Evolutionary conservation across 2,113 vertebrate species (phyloP), one percentile per base, ranked within the genome.

Genomic region (Ceyx cyanopectus): DNA sequence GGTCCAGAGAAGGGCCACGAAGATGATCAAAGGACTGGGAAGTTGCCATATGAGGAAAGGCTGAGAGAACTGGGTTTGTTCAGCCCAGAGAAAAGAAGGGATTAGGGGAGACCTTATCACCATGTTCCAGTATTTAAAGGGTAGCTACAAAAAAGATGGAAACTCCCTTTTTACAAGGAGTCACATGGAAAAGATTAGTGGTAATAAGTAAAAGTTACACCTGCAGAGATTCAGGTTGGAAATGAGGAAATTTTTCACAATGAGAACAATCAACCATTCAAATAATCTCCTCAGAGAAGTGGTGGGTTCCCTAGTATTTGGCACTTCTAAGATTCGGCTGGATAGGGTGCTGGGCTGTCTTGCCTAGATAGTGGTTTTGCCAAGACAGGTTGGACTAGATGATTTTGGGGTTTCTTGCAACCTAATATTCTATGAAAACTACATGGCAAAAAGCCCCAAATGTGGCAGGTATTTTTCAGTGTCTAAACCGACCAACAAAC

Each of bases 401-500:
- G 12, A 51, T 37, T 24, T 37, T 34, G 23, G 51, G 32, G 66
- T 51, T 17, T 17, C 67, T 51, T 51, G 23, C 46, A 51, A 69
- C 23, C 29, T 57, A 8, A 21, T 56, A 43, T 53, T 69, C 32
- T 51, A 51, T 27, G 46, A 69, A 48, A 23, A 62, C 43, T 57
- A 34, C 1, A 0, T 20, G 45, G 26, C 16, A 48, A 80, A 80
- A 68, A 23, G 1, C 0, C 4, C 6, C 12, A 61, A 80, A 69
- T 11, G 21, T 63, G 22, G 10, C 6, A 70, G 8, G 26, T 65
- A 22, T 45, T 70, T 91, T 76, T 66, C 53, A 67, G 41, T 45
- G 58, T 56, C 57, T 70, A 76, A 76, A 83, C 23, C 19, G 68
- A 34, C 18, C 77, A 60, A 81, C 50, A 76, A 61, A 45, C 20